phyloP scores from a whole-genome alignment of 2,888 invertebrate species.

The Fragum sueziense region DNA sequence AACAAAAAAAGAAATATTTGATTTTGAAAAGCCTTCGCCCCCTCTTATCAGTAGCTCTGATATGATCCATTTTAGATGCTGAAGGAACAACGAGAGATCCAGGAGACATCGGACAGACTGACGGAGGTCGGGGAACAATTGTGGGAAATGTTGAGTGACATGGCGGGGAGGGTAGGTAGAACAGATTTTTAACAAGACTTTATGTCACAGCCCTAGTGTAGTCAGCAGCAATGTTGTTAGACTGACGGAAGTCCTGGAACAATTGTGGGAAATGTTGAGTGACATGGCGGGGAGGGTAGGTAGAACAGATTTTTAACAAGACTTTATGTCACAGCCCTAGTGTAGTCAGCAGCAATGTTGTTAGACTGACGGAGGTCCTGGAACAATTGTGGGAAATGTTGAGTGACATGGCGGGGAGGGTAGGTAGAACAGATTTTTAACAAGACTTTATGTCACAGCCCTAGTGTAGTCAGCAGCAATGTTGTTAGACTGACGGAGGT shows the following conservation, averaged over 20 bases:
- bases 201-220: too few relatives aligned
- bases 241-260: constrained; percentile 75
- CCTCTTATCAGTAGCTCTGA: too few relatives aligned
- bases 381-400: constrained; percentile 78
- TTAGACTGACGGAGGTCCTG: constrained; percentile 73
- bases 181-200: too few relatives aligned
- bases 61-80: constrained; percentile 64
- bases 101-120: constrained; percentile 68
- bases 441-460: too few relatives aligned
- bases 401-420: constrained; percentile 75
- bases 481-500: constrained; percentile 69
- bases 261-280: constrained; percentile 77
- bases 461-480: too few relatives aligned
- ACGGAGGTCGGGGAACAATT: constrained; percentile 77
- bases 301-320: too few relatives aligned
- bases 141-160: constrained; percentile 76
- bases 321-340: too few relatives aligned
- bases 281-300: constrained; percentile 76
- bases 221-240: constrained; percentile 65
- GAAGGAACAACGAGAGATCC: constrained; percentile 69
- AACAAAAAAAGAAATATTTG: neutral
- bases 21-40: too few relatives aligned
- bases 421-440: too few relatives aligned
- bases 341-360: too few relatives aligned
- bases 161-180: constrained; percentile 74